Base-by-base conservation (phyloP, 2,888 invertebrate species). In the Pseudococcus longispinus region DNA sequence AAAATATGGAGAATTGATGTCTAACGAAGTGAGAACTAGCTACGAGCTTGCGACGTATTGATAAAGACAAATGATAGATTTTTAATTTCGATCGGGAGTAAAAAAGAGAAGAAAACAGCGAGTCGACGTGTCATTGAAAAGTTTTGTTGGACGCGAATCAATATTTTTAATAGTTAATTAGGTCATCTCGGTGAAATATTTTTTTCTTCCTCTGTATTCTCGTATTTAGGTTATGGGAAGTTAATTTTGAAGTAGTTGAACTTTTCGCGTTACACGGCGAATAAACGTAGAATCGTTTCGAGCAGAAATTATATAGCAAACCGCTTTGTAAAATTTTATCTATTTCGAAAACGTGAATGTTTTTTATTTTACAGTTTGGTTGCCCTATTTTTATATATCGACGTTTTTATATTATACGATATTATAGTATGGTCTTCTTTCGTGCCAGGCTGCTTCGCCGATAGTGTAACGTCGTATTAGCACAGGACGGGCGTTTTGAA, bases 101-200 rank as follows among this genome's bases (percentile, higher is more conserved):
- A 32, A 37, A 37, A 37, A 37, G 37, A 9, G 37, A 37, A 37
- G 37, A 37, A 37, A 42, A 42, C 23, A n/a, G 5, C 37, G n/a
- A 20, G 77, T 37, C 32, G 20, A 20, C 77, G 77, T 80, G 77
- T 80, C 77, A 80, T 80, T 80, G 77, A 80, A 80, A 80, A 80
- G 77, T 80, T 80, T 80, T 42, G 42, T 80, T 80, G 77, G 77
- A 80, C 77, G 77, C 77, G 77, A 42, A 80, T 80, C 77, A 80
- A 80, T 80, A 80, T 80, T 80, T 80, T 80, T 80, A 80, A 80
- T 42, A 80, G 77, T 80, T 80, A 80, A 80, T 80, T 80, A 80
- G 77, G 77, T 80, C 77, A 80, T 80, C 77, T 80, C 20, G 77
- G 42, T 42, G 77, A 80, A 80, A 80, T 80, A 80, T 80, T 80